Evolutionary conservation across 2,888 invertebrate genomes (phyloP), one percentile per base, ranked within the genome.

Genomic region (Lymantria dispar): DNA sequence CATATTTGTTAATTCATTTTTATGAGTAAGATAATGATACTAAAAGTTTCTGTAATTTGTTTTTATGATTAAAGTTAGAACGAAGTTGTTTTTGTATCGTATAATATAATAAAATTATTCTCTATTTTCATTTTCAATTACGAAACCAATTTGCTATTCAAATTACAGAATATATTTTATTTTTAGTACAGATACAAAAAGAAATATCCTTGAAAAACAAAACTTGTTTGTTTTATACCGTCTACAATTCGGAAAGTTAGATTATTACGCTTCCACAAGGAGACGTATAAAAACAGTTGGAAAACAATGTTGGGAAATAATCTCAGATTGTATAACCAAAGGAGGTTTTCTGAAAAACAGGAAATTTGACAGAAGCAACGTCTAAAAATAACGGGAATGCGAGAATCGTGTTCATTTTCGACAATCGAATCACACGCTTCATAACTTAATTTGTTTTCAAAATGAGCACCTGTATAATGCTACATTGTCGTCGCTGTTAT

Each of bases 391-490:
- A 52, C 48, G 22, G 11, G 12, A 61, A 52, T 41, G 46, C 39
- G 54, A 58, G 50, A 36, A 60, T 69, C 68, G 74, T 77, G 77
- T 78, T 76, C 80, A 70, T 74, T 43, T 68, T 72, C 59, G 58
- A 11, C 72, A 82, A 85, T 84, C 74, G 68, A 80, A 83, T 85
- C 78, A 78, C 59, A 74, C 77, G 78, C 74, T 56, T 69, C 82
- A 79, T 85, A 81, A 83, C 73, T 61, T 74, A 70, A 74, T 77
- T 76, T 73, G 70, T 73, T 74, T 70, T 71, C 64, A 55, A 42
- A 56, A 58, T 48, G 62, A 54, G 64, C 72, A 77, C 70, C 70
- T 38, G 38, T 38, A 12, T 10, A 33, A 38, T 2, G 38, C 12
- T 38, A 7, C 38, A n/a, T 38, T 7, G 33, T 8, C 10, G 3